These are phyloP conservation scores for Neoniphon sammara DNA, from an alignment of 2,797 vertebrate genomes.

Conservation along the genomic window DNA sequence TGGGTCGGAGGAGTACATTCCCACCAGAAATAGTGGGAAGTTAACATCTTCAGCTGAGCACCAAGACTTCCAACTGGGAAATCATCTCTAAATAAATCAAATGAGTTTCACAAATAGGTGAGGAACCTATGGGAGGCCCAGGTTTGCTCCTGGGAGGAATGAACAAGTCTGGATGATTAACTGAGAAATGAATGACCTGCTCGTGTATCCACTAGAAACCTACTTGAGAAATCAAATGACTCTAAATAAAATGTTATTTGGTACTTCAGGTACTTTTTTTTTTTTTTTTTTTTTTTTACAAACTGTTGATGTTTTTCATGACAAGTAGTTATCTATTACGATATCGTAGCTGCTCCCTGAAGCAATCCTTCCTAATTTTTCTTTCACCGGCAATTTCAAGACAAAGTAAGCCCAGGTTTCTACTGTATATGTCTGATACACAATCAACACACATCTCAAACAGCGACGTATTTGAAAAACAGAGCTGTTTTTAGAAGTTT, in stretches of 20 bases:
- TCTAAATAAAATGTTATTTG: conserved; percentile 76
- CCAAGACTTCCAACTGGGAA: conserved; percentile 83
- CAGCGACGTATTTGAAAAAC: conserved; percentile 14
- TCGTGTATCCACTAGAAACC: conserved; percentile 76
- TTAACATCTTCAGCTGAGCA: conserved; percentile 81
- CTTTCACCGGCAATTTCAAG: conserved; percentile 28
- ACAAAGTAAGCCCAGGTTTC: conserved; percentile 23
- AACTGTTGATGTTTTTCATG: conserved; percentile 65
- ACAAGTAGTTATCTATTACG: conserved; percentile 56
- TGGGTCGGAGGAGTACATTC: conserved; percentile 82
- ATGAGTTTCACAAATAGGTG: conserved; percentile 85
- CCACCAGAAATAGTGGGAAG: conserved; percentile 81
- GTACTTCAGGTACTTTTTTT: conserved; percentile 57
- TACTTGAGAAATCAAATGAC: conserved; percentile 75
- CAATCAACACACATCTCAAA: conserved; percentile 14
- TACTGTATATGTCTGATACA: neutral
- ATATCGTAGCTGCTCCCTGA: conserved; percentile 22
- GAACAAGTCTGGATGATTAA: conserved; percentile 83
- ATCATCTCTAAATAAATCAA: conserved; percentile 86
- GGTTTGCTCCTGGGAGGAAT: conserved; percentile 79
- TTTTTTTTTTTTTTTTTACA: too few species aligned
- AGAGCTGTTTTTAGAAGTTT: conserved; percentile 17
- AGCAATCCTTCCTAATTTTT: conserved; percentile 29
- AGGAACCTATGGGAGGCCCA: conserved; percentile 79
- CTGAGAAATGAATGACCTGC: conserved; percentile 83